phyloP scores from a whole-genome alignment of 2,113 vertebrate species.

The Marmota flaviventris region DNA sequence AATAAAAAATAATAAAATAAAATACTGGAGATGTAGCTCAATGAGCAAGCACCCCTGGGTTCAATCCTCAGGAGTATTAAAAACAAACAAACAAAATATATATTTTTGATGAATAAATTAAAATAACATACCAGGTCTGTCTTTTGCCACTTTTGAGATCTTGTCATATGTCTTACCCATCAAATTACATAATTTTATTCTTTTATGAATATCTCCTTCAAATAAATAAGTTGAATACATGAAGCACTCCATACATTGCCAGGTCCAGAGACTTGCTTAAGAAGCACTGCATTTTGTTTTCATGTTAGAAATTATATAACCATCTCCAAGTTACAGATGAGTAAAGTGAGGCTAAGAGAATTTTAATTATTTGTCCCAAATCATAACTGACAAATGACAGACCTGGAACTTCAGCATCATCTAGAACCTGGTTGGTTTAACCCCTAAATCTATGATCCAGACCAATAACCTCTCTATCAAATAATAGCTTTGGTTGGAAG shows the following conservation, averaged over 20 bases:
- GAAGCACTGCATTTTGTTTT: neutral
- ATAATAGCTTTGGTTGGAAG: neutral
- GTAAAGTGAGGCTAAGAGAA: neutral
- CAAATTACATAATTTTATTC: neutral
- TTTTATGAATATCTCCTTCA: neutral
- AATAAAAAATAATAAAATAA: no score
- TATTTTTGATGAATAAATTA: neutral
- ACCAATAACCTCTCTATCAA: neutral
- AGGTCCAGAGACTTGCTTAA: neutral
- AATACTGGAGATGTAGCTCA: no score
- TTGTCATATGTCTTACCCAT: neutral
- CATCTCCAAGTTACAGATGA: neutral
- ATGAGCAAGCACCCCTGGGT: accelerated
- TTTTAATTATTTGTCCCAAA: neutral
- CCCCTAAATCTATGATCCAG: neutral
- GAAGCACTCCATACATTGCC: neutral
- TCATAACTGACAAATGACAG: neutral
- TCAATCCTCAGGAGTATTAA: no score
- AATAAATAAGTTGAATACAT: neutral
- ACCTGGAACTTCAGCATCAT: neutral
- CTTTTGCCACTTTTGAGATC: neutral
- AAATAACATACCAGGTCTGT: neutral
- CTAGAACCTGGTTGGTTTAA: neutral
- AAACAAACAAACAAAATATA: neutral
- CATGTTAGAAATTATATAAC: neutral